Base-by-base conservation (phyloP, 2,888 invertebrate species). In the Ormia ochracea region DNA sequence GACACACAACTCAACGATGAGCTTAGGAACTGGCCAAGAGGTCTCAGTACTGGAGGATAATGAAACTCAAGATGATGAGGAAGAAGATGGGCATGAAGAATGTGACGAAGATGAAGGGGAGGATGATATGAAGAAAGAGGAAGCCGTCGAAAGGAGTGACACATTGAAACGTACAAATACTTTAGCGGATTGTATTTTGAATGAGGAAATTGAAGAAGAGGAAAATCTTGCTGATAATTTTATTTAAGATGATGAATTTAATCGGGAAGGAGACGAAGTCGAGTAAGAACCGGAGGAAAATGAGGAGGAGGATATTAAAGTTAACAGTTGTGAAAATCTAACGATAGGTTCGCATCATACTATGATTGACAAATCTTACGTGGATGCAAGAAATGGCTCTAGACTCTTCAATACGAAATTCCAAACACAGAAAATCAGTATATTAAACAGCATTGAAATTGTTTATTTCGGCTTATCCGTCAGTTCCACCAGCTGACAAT, bases 1-100 rank as follows among this genome's bases (percentile, higher is more conserved):
- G 82, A 89, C 97, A 61, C 96, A 96, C 86, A 96, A 93, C 86
- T 96, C 94, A 9, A 96, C 95, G 89, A 93, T 93, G 74, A 89
- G 90, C 28, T 89, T 89, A 41, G 83, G 68, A 72, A 21, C 56
- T 50, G 70, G 54, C n/a, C 58, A 81, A 38, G 75, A 66, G 7
- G 54, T 65, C 1, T 68, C 68, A 2, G 33, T 23, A 3, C 26
- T 43, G 2, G 80, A 70, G 0, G 72, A 54, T 6, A 80, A 70
- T 4, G 80, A 76, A 2, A 56, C n/a, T 10, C 80, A 75, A 28
- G 65, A 61, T 17, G 78, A 50, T 9, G 58, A 21, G 2, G 73
- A 59, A 7, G 54, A 45, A 1, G 73, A 59, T 12, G 76, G 33
- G 10, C 68, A 6, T 7, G 38, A 36, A 0, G 65, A 54, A 17